Conservation (phyloP, 1,140 invertebrate species). For the Drosophila pandora region DNA sequence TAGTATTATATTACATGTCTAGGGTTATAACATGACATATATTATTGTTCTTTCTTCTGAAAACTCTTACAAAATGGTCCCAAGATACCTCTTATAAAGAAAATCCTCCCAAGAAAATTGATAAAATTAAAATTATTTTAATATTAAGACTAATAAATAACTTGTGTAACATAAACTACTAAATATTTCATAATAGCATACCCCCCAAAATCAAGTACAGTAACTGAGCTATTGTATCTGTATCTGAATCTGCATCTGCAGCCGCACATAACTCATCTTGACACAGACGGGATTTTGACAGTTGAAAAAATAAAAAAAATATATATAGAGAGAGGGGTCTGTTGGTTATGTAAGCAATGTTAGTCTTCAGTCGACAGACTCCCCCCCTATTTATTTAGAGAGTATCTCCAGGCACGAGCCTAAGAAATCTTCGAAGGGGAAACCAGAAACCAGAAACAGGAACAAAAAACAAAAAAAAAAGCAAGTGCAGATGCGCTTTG, state of each 20-base stretch:
- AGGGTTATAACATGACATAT: no score
- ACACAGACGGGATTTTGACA: conserved; percentile 48
- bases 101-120: no score
- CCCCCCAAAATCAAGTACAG: not conserved
- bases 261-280: conserved; percentile 17
- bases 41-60: no score
- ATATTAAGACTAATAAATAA: no score
- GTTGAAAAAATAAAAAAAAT: conserved; percentile 2
- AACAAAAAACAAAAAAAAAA: not conserved
- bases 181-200: not conserved
- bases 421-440: not conserved
- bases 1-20: no score
- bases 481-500: conserved; percentile 53
- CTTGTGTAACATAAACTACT: no score
- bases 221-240: not conserved
- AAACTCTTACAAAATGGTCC: no score
- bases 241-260: conserved; percentile 2
- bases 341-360: conserved; percentile 61
- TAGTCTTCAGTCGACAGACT: not conserved
- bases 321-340: conserved; percentile 7
- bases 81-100: no score
- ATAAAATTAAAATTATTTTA: no score
- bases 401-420: conserved; percentile 15
- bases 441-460: no score
- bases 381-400: conserved; percentile 57